Conservation (phyloP, 2,113 vertebrate genomes). For the Peromyscus californicus region DNA sequence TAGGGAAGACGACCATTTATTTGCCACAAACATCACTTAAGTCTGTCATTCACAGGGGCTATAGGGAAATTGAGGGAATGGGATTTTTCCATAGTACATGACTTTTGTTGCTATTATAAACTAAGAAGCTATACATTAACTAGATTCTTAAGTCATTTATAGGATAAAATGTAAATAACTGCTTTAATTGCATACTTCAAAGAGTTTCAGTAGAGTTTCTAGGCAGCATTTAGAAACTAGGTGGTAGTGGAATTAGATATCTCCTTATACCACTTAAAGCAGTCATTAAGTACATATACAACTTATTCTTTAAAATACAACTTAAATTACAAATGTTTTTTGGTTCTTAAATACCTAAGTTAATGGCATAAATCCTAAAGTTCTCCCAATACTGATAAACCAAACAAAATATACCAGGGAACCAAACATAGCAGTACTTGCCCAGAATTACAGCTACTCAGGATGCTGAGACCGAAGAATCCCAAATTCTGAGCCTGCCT, state of each 20-base stretch:
- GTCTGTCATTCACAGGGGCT: constrained; percentile 35
- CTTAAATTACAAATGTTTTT: background rate
- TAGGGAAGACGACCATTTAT: background rate
- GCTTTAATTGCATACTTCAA: constrained; percentile 61
- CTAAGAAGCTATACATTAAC: constrained; percentile 72
- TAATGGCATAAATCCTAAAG: background rate
- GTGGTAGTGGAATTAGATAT: constrained; percentile 37
- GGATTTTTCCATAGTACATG: constrained; percentile 62
- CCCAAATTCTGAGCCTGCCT: background rate
- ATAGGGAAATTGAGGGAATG: background rate
- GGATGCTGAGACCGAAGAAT: background rate
- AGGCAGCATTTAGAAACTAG: constrained; percentile 30
- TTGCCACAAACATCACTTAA: constrained; percentile 1
- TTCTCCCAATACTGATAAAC: background rate
- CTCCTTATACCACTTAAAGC: constrained; percentile 19
- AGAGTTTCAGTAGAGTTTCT: constrained; percentile 55
- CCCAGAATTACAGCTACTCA: background rate
- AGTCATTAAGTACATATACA: background rate
- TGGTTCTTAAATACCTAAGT: background rate
- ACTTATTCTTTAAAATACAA: constrained; percentile 61
- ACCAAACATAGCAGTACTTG: too few relatives aligned
- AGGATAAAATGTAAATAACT: constrained; percentile 65
- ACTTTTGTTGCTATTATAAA: constrained; percentile 65
- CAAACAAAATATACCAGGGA: background rate
- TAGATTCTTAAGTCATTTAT: constrained; percentile 65